Base-by-base conservation (phyloP, 2,888 invertebrate species). In the Agrochola lychnidis region DNA sequence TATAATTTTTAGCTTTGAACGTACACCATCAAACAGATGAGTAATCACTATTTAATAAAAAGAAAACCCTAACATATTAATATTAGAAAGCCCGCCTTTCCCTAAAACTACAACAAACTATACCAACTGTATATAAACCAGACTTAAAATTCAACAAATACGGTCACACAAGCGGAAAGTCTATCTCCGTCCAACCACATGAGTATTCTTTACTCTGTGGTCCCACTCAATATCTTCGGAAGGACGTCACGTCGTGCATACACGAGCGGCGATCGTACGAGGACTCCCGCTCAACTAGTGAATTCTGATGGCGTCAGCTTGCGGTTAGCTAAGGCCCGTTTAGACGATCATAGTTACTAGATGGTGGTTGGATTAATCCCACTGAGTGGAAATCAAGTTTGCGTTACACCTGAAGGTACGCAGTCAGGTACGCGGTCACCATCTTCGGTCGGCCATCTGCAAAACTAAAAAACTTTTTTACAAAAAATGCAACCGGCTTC, bases 291-390 rank as follows among this genome's bases (percentile, higher is more conserved):
- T 66, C 63, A 66, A 40, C 30, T 45, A 61, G 63, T 1, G 22
- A 51, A 59, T 63, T 67, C 59, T 56, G 67, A n/a, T 70, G 73
- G 59, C 48, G 67, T 59, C 73, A 73, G 53, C 53, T 48, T 81
- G 51, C 63, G 48, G 79, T 51, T 25, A 63, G 19, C 48, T 61
- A 80, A 16, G 59, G 19, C n/a, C 6, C 22, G 10, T 25, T 57
- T 36, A 79, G n/a, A 75, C 64, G 48, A 62, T n/a, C 57, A 30
- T 66, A 30, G 12, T 12, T 19, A 57, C 48, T 5, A 25, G 14
- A 25, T 56, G 4, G n/a, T 12, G 57, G 57, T 57, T 25, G 5
- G 2, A 25, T 57, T 57, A 12, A 25, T 25, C 2, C 2, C 14
- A 25, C 25, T 25, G 14, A 14, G 6, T 14, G 57, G 25, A 12